A percentile compares a stretch with the other conserved stretches of the same genome.
phyloP scores from a whole-genome alignment of 2,113 vertebrate genomes.

The Thinocorus orbignyianus region DNA sequence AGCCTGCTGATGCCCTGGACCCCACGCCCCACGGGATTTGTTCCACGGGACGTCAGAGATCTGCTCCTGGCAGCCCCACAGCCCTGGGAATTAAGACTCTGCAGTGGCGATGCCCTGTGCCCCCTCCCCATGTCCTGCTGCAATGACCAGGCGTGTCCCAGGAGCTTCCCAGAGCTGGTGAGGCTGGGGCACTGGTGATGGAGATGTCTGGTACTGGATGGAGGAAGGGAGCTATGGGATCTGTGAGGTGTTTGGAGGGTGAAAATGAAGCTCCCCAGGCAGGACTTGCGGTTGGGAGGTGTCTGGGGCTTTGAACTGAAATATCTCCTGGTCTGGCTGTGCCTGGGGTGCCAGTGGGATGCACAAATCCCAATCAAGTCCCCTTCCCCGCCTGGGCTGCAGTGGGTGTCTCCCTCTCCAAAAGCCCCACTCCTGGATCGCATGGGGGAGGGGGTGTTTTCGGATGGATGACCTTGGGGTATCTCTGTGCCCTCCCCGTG shows the following conservation, averaged over 20 bases:
- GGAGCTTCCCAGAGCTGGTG: accelerated
- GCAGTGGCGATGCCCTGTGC: not conserved
- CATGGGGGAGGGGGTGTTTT: not conserved
- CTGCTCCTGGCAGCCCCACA: accelerated
- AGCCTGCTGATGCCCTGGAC: not conserved
- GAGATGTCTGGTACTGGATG: not conserved
- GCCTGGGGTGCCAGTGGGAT: accelerated
- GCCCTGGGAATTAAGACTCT: not conserved
- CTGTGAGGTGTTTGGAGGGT: not conserved
- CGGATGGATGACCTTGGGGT: not conserved
- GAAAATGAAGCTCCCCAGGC: not conserved
- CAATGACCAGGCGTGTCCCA: accelerated
- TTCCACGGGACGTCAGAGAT: not conserved
- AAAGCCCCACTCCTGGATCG: accelerated
- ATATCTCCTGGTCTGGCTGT: not conserved
- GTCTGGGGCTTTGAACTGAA: not conserved
- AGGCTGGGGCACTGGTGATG: not conserved
- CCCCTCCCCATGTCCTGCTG: not conserved
- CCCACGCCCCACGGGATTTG: not conserved
- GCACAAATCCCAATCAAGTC: not conserved
- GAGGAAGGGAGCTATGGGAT: not conserved
- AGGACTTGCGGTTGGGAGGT: not conserved
- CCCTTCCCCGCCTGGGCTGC: not conserved
- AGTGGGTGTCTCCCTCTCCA: accelerated
- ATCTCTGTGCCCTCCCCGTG: accelerated